A percentile compares a stretch with the other conserved stretches of the same genome.
Evolutionary conservation across 2,113 vertebrate genomes (phyloP).

Genomic region (Dipodomys stephensi): DNA sequence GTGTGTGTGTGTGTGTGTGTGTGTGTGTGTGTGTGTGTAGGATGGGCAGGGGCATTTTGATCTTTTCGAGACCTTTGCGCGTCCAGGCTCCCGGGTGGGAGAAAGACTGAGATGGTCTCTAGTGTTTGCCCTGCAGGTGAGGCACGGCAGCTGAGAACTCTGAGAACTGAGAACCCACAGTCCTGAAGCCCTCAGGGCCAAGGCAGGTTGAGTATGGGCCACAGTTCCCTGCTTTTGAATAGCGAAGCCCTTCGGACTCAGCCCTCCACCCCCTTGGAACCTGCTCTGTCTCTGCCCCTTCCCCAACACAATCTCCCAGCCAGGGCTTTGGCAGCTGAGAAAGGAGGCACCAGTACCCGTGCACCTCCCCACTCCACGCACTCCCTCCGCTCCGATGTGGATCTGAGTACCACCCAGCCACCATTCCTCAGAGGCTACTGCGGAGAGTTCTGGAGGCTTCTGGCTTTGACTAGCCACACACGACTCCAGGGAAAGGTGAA

Average conservation of each 20-base stretch:
- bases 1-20: not conserved
- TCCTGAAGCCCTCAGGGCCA: no score
- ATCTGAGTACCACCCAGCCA: not conserved
- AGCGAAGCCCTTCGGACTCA: not conserved
- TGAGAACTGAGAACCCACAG: not conserved
- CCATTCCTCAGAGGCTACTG: not conserved
- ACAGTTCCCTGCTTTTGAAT: not conserved
- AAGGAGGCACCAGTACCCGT: not conserved
- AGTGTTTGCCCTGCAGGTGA: not conserved
- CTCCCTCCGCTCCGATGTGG: not conserved
- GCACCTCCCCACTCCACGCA: no score
- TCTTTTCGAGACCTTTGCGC: not conserved
- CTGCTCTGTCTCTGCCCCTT: not conserved
- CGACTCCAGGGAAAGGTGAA: not conserved
- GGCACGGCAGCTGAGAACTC: not conserved
- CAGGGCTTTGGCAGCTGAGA: not conserved
- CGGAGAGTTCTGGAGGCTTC: not conserved
- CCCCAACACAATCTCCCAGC: not conserved
- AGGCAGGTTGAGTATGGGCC: not conserved
- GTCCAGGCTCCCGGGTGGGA: not conserved
- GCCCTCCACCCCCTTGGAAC: not conserved
- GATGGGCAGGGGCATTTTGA: no score
- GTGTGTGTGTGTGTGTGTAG: not conserved
- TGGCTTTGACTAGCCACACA: not conserved
- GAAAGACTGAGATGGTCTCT: not conserved